Conservation (phyloP, 1,140 invertebrate genomes). For the Papilio helenus region DNA sequence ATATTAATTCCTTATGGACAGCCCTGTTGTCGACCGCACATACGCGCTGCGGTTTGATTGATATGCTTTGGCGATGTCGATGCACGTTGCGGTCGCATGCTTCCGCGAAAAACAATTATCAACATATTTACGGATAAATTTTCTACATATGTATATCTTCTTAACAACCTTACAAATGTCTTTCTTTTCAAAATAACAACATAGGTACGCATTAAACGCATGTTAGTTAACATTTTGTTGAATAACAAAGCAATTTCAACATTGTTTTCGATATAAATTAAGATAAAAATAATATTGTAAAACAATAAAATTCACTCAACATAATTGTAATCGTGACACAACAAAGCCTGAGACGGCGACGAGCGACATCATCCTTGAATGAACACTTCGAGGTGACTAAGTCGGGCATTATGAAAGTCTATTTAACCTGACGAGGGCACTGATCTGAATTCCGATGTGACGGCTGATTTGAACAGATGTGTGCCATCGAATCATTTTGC, state of each 20-base stretch:
- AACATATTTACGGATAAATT: slow-evolving; percentile 5
- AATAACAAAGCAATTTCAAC: no score
- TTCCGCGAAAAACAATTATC: slow-evolving; percentile 39
- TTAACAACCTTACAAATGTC: background rate
- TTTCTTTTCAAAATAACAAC: background rate
- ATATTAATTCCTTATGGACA: slow-evolving; percentile 21
- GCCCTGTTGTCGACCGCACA: slow-evolving; percentile 29
- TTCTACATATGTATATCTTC: background rate
- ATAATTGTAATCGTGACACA: background rate
- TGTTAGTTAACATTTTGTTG: background rate
- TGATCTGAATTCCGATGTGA: slow-evolving; percentile 52
- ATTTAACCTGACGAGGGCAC: slow-evolving; percentile 51
- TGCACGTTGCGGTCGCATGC: slow-evolving; percentile 35
- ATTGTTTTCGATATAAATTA: no score
- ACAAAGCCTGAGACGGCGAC: slow-evolving; percentile 43
- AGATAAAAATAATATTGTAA: background rate
- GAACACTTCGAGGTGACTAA: slow-evolving; percentile 57
- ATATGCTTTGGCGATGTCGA: slow-evolving; percentile 38
- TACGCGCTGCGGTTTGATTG: slow-evolving; percentile 36
- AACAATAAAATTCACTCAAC: background rate
- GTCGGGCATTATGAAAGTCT: slow-evolving; percentile 54
- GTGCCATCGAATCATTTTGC: slow-evolving; percentile 31
- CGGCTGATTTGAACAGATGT: slow-evolving; percentile 40
- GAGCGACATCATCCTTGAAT: slow-evolving; percentile 63
- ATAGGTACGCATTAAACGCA: background rate